Base-by-base conservation (phyloP, 2,888 invertebrate species). In the Oxyscelio sp. region DNA sequence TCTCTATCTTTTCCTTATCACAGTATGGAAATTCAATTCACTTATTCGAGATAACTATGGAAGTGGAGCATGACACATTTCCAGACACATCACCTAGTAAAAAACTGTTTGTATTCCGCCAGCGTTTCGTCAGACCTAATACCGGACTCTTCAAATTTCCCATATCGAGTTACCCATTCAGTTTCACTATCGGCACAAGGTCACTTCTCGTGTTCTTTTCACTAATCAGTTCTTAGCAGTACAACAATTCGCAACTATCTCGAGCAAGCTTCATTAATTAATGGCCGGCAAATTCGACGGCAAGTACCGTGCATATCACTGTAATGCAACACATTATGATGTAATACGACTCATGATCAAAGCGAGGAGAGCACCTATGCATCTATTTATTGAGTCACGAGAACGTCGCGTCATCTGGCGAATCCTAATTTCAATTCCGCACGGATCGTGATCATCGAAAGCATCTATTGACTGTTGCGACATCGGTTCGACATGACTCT, bases 371-470 rank as follows among this genome's bases (percentile, higher is more conserved):
- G 56, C 61, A 56, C 68, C 59, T 59, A 59, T 73, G 40, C 65
- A 77, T 71, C 71, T 38, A 59, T 48, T 66, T 22, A 50, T 63
- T 56, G 48, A 61, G 59, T 70, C 74, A 83, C 74, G 75, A 79
- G 79, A 52, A 58, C 45, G 70, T 22, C 22, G 9, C 24, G 68
- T 68, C 68, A 70, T 70, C 45, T 13, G 22, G 40, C 8, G 56
- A 70, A 70, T 70, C 70, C 74, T 71, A 75, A 79, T 79, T 84
- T 48, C 75, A 65, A 79, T 71, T 79, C 79, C 73, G 58, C 74
- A 34, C 81, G n/a, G 56, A 85, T 85, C 81, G 74, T 74, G 74
- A 78, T 85, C 68, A 80, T 83, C 83, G 77, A 80, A 80, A 77
- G 73, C 75, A 82, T 66, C 79, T 71, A 71, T 82, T 59, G 82